A percentile compares a stretch with the other conserved stretches of the same genome.
phyloP scores from a whole-genome alignment of 2,797 vertebrate genomes.

The Lophotriccus pileatus region DNA sequence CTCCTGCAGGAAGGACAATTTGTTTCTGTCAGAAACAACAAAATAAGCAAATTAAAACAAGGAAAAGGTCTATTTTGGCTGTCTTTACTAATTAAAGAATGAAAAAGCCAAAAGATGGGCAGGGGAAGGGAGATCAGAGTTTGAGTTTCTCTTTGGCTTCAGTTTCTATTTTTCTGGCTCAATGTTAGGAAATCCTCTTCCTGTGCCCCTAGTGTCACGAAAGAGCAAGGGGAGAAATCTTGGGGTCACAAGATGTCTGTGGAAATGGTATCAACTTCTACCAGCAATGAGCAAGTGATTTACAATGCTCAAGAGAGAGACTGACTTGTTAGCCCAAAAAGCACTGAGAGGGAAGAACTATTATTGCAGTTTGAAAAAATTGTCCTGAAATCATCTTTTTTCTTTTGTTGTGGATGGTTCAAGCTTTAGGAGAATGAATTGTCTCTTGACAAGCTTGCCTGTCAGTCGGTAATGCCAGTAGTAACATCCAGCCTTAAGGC shows the following conservation, averaged over 20 bases:
- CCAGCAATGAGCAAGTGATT: background rate
- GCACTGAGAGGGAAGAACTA: background rate
- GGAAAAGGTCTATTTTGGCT: constrained; percentile 12
- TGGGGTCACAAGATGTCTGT: background rate
- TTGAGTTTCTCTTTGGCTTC: constrained; percentile 5
- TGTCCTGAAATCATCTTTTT: background rate
- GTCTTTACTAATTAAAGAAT: constrained; percentile 2
- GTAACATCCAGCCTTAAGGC: background rate
- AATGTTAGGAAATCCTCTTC: background rate
- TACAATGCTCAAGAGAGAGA: background rate
- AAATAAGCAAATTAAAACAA: constrained; percentile 10
- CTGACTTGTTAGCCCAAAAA: background rate
- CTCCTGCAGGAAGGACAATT: background rate
- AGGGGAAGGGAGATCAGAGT: background rate
- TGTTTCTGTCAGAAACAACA: constrained; percentile 19
- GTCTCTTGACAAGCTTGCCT: background rate
- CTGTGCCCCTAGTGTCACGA: background rate
- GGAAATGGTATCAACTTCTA: background rate
- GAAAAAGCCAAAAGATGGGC: background rate
- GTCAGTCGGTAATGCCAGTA: background rate
- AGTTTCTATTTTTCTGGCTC: constrained; percentile 7
- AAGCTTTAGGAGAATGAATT: background rate
- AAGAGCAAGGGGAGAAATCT: background rate
- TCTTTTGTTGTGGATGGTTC: background rate
- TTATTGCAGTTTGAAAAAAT: background rate